Evolutionary conservation across 2,113 vertebrate species (phyloP), one percentile per base, ranked within the genome.

Genomic region (Anser cygnoides): DNA sequence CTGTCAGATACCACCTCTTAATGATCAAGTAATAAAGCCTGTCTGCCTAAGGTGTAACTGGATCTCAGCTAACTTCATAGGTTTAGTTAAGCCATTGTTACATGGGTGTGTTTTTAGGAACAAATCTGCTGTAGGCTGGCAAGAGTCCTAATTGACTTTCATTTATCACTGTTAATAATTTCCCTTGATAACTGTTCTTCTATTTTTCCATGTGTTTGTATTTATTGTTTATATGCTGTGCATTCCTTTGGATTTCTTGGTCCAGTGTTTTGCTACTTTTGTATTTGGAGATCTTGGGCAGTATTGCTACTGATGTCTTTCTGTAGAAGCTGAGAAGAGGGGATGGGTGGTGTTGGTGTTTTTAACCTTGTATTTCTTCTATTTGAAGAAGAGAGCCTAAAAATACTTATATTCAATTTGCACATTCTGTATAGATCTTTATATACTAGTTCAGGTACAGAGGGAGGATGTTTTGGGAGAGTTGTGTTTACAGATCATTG

Each of bases 331-430:
- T 94, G 66, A 74, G 65, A 75, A 76, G 94, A 82, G 67, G 91
- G 82, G 70, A 59, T 96, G 87, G 93, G 71, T 83, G 89, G 46
- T 94, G 76, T 72, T 84, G 55, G 82, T 84, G 70, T 94, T 97
- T 90, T 88, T 77, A 89, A 92, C 63, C 17, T 87, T 92, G 73
- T 94, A 96, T 95, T 96, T 97, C 91, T 97, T 94, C 93, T 96
- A 17, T 96, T 96, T 94, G 87, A 95, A 97, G 95, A 90, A 92
- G 91, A 97, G 94, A 96, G 25, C 22, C 41, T 96, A 94, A 89
- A 91, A 90, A 54, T 89, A 77, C 84, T 89, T 91, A 62, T 3
- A 63, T 28, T 89, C 85, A 76, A 59, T 97, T 96, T 97, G 93
- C 94, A 95, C 89, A 96, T 96, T 95, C 87, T 96, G 87, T 96